Base-by-base conservation (phyloP, 2,797 vertebrate genomes). In the Crotalus adamanteus region DNA sequence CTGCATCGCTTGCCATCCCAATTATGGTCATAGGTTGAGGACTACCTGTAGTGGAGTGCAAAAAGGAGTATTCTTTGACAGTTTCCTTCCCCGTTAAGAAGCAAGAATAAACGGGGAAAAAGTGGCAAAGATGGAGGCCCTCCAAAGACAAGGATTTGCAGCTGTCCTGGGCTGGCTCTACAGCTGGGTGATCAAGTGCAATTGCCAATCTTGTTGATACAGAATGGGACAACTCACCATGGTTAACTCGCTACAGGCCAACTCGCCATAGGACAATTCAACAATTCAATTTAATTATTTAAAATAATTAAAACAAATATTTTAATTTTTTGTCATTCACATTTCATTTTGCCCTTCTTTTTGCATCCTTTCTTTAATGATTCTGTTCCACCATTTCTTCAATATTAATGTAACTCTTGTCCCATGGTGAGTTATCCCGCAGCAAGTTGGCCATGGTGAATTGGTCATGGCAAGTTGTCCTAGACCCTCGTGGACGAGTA, bases 391-490 rank as follows among this genome's bases (percentile, higher is more conserved):
- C 63, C 63, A 69, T 16, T 69, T 69, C 63, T 69, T 69, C 0
- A 14, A n/a, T 69, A n/a, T 69, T 31, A 69, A 31, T 31, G 12
- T 69, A 63, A 69, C 28, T 69, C 63, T 69, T 69, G 63, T 69
- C 63, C 63, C 63, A n/a, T 14, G 28, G 5, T n/a, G 28, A 69
- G 28, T 69, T 69, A 14, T 69, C 65, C 65, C n/a, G n/a, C 1
- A 0, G 6, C 5, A 31, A 31, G 65, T 31, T 69, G 65, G n/a
- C 65, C 14, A 0, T 69, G n/a, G 28, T 1, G 2, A 69, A 14
- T 31, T 69, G 65, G 6, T 69, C 14, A 1, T 69, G n/a, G n/a
- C n/a, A 69, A 69, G 16, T 69, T 69, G n/a, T 69, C 63, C 28
- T 65, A 65, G 63, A 16, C 13, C 28, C 18, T 78, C 47, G 42